Conservation (phyloP, 1,140 invertebrate genomes). For the Microplitis mediator region DNA sequence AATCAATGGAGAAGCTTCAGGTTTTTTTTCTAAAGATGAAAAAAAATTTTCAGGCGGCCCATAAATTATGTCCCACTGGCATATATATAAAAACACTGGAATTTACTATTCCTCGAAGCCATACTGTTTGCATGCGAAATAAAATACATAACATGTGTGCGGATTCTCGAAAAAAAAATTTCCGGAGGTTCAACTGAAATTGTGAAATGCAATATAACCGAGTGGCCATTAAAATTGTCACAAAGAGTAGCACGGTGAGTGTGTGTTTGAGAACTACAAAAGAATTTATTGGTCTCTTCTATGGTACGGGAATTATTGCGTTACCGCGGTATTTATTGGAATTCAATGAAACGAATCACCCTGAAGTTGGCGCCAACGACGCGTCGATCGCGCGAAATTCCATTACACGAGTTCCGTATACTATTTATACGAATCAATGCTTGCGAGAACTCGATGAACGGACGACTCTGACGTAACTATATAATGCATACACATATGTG, state of each 20-base stretch:
- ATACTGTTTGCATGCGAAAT: too few species aligned
- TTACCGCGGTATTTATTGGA: constrained; percentile 35
- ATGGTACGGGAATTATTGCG: constrained; percentile 29
- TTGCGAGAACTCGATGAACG: neutral
- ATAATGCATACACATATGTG: too few species aligned
- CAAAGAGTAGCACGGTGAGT: neutral
- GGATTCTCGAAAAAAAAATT: too few species aligned
- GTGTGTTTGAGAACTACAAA: constrained; percentile 29
- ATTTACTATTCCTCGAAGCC: too few species aligned
- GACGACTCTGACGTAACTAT: too few species aligned
- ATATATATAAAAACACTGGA: too few species aligned
- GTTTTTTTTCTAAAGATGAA: too few species aligned
- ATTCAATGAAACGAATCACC: constrained; percentile 36
- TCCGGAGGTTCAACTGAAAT: neutral
- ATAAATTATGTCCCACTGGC: too few species aligned
- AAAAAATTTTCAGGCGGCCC: too few species aligned
- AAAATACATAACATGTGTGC: too few species aligned
- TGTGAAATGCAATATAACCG: neutral
- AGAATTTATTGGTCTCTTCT: constrained; percentile 32
- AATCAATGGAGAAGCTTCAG: too few species aligned
- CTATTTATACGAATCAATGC: constrained; percentile 29
- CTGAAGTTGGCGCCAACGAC: neutral
- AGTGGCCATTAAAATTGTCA: constrained; percentile 17
- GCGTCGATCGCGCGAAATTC: constrained; percentile 17
- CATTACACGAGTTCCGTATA: constrained; percentile 18